Conservation (phyloP, 2,113 vertebrate genomes). For the Ictalurus punctatus region DNA sequence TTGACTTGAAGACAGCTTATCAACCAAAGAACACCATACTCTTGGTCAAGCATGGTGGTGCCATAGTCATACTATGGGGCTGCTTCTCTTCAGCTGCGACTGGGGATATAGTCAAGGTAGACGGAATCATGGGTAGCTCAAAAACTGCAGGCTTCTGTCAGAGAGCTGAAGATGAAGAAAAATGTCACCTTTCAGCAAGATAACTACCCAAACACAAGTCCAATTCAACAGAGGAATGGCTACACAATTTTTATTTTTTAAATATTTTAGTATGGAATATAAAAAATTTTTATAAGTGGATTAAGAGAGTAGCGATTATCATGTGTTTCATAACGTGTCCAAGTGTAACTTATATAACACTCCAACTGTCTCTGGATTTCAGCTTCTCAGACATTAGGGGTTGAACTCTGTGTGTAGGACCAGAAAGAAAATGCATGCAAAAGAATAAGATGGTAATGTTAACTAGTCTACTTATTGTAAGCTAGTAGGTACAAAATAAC, state of each 20-base stretch:
- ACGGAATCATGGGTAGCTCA: neutral
- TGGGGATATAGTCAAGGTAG: neutral
- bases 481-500: neutral
- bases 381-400: slow-evolving; percentile 1
- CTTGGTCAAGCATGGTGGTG: neutral
- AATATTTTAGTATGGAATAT: neutral
- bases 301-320: neutral
- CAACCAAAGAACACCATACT: neutral
- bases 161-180: neutral
- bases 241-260: neutral
- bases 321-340: neutral
- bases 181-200: neutral
- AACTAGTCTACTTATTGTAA: neutral
- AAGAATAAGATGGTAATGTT: neutral
- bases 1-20: neutral
- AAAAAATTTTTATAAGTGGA: neutral
- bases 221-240: neutral
- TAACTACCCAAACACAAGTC: neutral
- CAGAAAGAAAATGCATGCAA: neutral
- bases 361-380: neutral
- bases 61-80: neutral
- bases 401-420: neutral
- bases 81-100: neutral
- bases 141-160: neutral
- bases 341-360: neutral